A percentile compares a stretch with the other conserved stretches of the same genome.
Conservation (phyloP, 2,113 vertebrate genomes). For the Toxotes chatareus region DNA sequence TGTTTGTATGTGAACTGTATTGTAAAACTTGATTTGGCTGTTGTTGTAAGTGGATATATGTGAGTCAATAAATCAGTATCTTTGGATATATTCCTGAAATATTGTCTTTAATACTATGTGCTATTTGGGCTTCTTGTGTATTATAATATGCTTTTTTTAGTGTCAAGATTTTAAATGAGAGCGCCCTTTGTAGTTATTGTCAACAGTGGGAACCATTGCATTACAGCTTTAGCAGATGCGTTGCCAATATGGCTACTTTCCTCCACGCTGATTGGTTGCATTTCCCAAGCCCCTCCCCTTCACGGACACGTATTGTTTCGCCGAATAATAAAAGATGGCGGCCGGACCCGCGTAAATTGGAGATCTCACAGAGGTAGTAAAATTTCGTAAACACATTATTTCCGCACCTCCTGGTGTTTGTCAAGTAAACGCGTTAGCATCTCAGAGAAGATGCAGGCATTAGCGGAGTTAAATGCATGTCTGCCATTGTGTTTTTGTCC, state of each 20-base stretch:
- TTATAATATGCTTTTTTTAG: background rate
- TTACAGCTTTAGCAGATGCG: background rate
- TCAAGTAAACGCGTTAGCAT: background rate
- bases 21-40: slow-evolving; percentile 41
- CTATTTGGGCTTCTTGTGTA: background rate
- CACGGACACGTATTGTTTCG: slow-evolving; percentile 74
- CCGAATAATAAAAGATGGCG: slow-evolving; percentile 84
- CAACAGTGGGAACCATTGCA: background rate
- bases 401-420: background rate
- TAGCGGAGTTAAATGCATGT: slow-evolving; percentile 14
- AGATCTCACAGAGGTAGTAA: slow-evolving; percentile 77
- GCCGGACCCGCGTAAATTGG: slow-evolving; percentile 82
- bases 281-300: slow-evolving; percentile 64
- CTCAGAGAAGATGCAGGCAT: background rate
- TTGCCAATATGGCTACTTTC: slow-evolving; percentile 37
- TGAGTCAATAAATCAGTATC: slow-evolving; percentile 68
- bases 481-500: background rate
- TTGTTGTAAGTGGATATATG: slow-evolving; percentile 38
- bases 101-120: background rate
- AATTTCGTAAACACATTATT: slow-evolving; percentile 26
- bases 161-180: background rate
- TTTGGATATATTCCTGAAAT: slow-evolving; percentile 47
- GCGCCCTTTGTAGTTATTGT: background rate
- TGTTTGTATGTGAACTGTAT: slow-evolving; percentile 39
- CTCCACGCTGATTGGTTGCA: slow-evolving; percentile 64